These are phyloP conservation scores for Scelioninae gen. 1 DNA, from an alignment of 2,888 invertebrate species.

Conservation along the genomic window DNA sequence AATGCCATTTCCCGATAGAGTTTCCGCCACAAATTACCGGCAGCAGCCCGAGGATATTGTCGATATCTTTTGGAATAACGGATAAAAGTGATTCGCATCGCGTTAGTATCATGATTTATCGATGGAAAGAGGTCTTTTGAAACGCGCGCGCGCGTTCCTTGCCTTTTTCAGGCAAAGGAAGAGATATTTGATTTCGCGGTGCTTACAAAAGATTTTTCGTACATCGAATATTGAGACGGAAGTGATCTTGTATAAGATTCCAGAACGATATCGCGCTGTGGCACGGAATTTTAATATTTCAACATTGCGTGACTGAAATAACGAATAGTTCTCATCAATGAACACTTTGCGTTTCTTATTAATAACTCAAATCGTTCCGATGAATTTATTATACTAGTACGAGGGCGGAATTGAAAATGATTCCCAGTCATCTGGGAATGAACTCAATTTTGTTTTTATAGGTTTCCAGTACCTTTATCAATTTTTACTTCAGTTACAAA, in stretches of 20 bases:
- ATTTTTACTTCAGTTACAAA: neutral
- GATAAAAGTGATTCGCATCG: slow-evolving; percentile 67
- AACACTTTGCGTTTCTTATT: slow-evolving; percentile 45
- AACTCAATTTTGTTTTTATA: slow-evolving; percentile 4
- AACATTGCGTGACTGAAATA: slow-evolving; percentile 73
- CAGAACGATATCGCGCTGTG: slow-evolving; percentile 73
- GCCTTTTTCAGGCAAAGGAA: slow-evolving; percentile 69
- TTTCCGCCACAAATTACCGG: slow-evolving; percentile 45
- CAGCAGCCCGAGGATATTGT: slow-evolving; percentile 40
- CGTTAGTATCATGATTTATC: slow-evolving; percentile 68
- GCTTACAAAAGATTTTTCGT: slow-evolving; percentile 2
- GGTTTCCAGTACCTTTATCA: neutral
- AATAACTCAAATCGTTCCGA: slow-evolving; percentile 27
- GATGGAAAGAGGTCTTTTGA: slow-evolving; percentile 49
- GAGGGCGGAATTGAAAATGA: slow-evolving; percentile 5
- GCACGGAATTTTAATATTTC: slow-evolving; percentile 74
- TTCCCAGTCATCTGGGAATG: neutral
- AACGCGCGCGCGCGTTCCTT: slow-evolving; percentile 52
- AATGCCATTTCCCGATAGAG: slow-evolving; percentile 6
- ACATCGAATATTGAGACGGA: slow-evolving; percentile 15
- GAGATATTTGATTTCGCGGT: slow-evolving; percentile 54
- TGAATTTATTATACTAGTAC: slow-evolving; percentile 27
- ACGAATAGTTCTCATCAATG: slow-evolving; percentile 57
- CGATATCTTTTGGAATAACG: slow-evolving; percentile 61
- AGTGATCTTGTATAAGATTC: slow-evolving; percentile 44